Evolutionary conservation across 2,113 vertebrate genomes (phyloP).

Genomic region (Aspidoscelis tigris): DNA sequence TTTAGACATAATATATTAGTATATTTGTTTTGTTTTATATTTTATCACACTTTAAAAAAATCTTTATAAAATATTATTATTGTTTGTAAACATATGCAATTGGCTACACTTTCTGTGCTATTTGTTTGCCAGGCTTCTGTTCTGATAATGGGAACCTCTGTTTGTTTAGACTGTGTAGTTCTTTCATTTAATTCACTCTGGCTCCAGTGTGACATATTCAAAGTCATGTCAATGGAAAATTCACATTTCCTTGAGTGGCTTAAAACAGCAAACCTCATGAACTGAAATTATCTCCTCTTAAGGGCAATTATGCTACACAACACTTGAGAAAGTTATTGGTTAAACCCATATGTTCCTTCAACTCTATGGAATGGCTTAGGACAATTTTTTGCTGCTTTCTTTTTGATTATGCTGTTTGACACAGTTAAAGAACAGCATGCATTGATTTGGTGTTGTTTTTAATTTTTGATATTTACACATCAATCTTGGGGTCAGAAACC

Average conservation of each 20-base stretch:
- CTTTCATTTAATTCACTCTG: constrained; percentile 90
- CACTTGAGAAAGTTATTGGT: constrained; percentile 79
- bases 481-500: too few species aligned
- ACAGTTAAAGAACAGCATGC: neutral
- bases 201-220: constrained; percentile 94
- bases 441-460: too few species aligned
- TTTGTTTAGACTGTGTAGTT: constrained; percentile 95
- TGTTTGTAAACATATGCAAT: constrained; percentile 68
- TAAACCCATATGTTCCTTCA: constrained; percentile 75
- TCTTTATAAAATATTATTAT: constrained; percentile 60
- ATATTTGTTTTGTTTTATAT: constrained; percentile 25
- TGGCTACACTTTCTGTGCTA: constrained; percentile 82
- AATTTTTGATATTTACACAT: too few species aligned
- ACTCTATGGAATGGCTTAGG: constrained; percentile 57
- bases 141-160: constrained; percentile 85
- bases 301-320: constrained; percentile 85
- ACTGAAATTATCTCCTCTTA: constrained; percentile 89
- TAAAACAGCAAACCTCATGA: constrained; percentile 82
- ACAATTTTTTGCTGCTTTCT: constrained; percentile 49
- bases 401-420: constrained; percentile 56
- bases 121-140: constrained; percentile 87
- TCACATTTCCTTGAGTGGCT: constrained; percentile 88
- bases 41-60: constrained; percentile 37
- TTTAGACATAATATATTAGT: constrained; percentile 27
- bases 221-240: constrained; percentile 89